Conservation (phyloP, 2,888 invertebrate genomes). For the Sturmia bella region DNA sequence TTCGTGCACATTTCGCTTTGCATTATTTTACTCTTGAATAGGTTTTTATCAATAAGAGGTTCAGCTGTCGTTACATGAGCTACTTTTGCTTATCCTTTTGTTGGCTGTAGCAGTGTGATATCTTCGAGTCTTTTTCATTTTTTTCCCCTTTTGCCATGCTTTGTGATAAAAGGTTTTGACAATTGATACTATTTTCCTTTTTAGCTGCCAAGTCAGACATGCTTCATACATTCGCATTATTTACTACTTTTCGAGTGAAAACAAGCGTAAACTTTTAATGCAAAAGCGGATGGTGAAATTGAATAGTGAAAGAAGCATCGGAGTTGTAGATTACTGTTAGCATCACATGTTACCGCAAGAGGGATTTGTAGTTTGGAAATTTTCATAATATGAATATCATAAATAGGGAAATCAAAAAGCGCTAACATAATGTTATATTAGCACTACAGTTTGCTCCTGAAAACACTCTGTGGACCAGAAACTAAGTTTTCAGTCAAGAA, state of each 20-base stretch:
- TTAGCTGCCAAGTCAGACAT: conserved; percentile 53
- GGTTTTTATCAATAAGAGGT: conserved; percentile 60
- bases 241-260: conserved; percentile 41
- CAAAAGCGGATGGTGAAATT: conserved; percentile 17
- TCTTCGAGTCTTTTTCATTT: neutral
- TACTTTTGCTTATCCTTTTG: conserved; percentile 11
- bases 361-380: too few relatives aligned
- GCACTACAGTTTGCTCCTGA: too few relatives aligned
- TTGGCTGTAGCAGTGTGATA: neutral
- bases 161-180: conserved; percentile 61
- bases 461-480: too few relatives aligned
- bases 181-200: conserved; percentile 60
- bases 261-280: conserved; percentile 42
- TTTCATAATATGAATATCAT: too few relatives aligned
- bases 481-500: too few relatives aligned
- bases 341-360: too few relatives aligned
- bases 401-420: too few relatives aligned
- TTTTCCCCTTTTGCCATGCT: conserved; percentile 17
- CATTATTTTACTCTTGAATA: conserved; percentile 46
- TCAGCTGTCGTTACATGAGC: conserved; percentile 37
- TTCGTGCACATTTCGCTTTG: conserved; percentile 31
- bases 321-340: neutral
- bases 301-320: neutral
- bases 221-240: conserved; percentile 30
- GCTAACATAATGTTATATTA: too few relatives aligned